Percentiles rank a stretch among this genome's conserved stretches.
Evolutionary conservation across 2,888 invertebrate genomes (phyloP).

Genomic region (Trypoxylon attenuatum): DNA sequence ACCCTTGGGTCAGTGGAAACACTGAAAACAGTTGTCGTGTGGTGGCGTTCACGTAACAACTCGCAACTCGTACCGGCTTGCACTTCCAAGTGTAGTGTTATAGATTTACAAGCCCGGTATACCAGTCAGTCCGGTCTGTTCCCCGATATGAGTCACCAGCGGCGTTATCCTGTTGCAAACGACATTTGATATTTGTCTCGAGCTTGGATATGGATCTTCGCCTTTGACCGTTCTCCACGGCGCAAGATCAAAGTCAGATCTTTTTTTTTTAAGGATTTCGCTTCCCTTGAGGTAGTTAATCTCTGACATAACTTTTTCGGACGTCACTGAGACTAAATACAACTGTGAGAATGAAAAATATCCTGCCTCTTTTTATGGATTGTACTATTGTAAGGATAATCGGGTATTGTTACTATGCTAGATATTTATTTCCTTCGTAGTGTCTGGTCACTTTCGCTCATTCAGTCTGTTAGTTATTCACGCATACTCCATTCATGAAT

Average conservation of each 20-base stretch:
- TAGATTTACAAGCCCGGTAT: conserved; percentile 24
- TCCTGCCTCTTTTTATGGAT: no score
- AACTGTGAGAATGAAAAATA: no score
- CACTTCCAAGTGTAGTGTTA: conserved; percentile 16
- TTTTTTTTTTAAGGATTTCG: background rate
- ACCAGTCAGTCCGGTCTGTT: conserved; percentile 36
- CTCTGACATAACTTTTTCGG: no score
- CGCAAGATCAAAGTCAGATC: background rate
- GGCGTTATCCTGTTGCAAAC: conserved; percentile 5
- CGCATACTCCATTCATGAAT: background rate
- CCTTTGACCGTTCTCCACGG: background rate
- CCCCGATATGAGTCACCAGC: background rate
- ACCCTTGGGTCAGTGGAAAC: background rate
- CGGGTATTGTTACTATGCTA: no score
- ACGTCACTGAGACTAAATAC: no score
- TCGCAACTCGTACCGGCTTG: conserved; percentile 2
- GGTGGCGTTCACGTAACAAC: background rate
- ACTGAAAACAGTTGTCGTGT: no score
- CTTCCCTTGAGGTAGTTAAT: no score
- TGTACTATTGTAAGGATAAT: no score
- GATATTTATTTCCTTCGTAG: no score
- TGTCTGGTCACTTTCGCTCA: background rate
- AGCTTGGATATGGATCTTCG: conserved; percentile 4
- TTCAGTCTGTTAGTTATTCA: background rate
- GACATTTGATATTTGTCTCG: background rate